These are phyloP conservation scores for Yponomeuta sedellus DNA, from an alignment of 2,888 invertebrate species.

Conservation along the genomic window DNA sequence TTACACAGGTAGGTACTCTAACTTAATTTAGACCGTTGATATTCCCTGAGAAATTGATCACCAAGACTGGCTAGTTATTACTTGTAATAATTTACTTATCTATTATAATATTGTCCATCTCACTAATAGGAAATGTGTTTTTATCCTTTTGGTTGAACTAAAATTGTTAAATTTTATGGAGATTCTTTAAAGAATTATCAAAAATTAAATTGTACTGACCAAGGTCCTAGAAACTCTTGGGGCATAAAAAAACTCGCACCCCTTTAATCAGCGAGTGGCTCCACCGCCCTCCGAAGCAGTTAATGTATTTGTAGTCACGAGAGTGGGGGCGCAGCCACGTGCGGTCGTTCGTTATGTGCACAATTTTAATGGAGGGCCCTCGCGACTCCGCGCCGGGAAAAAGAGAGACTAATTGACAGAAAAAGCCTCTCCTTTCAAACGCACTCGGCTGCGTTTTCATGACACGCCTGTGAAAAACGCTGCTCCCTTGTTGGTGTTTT, in stretches of 20 bases:
- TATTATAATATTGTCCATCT: not conserved
- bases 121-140: not conserved
- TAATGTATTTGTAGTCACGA: slow-evolving; percentile 61
- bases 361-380: slow-evolving; percentile 59
- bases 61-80: not conserved
- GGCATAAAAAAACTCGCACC: slow-evolving; percentile 1
- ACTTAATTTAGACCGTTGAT: not conserved
- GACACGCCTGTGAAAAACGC: not conserved
- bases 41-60: slow-evolving; percentile 8
- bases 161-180: not conserved
- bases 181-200: not conserved
- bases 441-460: slow-evolving; percentile 15
- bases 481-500: not conserved
- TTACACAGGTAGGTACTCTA: not conserved
- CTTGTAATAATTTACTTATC: not conserved
- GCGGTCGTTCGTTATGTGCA: slow-evolving; percentile 50
- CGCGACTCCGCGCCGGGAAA: slow-evolving; percentile 25
- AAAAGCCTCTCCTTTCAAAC: slow-evolving; percentile 37
- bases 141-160: not conserved
- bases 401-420: slow-evolving; percentile 48
- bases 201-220: not conserved
- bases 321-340: slow-evolving; percentile 25
- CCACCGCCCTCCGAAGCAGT: slow-evolving; percentile 33
- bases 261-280: slow-evolving; percentile 21
- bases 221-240: not conserved